Base-by-base conservation (phyloP, 2,888 invertebrate genomes). In the Drosophila suboccidentalis region DNA sequence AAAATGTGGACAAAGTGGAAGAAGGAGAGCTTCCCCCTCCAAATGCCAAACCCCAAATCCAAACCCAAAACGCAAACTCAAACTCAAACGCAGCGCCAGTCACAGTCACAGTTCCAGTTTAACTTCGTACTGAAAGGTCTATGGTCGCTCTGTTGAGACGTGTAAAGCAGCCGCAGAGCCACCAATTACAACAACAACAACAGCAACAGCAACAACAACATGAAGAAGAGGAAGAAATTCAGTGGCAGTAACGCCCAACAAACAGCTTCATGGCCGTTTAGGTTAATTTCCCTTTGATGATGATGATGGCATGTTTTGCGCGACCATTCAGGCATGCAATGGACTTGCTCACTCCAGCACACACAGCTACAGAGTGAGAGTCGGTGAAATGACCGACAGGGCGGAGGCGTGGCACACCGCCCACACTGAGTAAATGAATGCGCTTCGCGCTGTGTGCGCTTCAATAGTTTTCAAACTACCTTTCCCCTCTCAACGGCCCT, bases 271-370 rank as follows among this genome's bases (percentile, higher is more conserved):
- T 78, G 86, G 89, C 76, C 89, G 80, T 83, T 89, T 89, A 88
- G 90, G 90, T 91, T 90, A 90, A 89, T 90, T 90, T 90, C 80
- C 89, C 91, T 91, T 91, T 91, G 90, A 90, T 83, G 84, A 81
- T 87, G 82, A 87, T 87, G 89, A 84, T 88, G 82, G 79, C 82
- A 85, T 89, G 89, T 82, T 91, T 75, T 83, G 86, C 80, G 89
- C 80, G 82, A 65, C 89, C 88, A 90, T 84, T 90, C 89, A 91
- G 81, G 90, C 91, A 90, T 91, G 90, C 86, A 85, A 87, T 81
- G 90, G 80, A 90, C 80, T 80, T 86, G 89, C 82, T 84, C 86
- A 78, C 82, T 67, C 71, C 82, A 43, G 63, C 65, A 49, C 75
- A 73, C 44, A 38, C 62, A 38, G 39, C 10, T 17, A 8, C 5